Evolutionary conservation across 2,113 vertebrate species (phyloP), one percentile per base, ranked within the genome.

Genomic region (Bubalus kerabau): DNA sequence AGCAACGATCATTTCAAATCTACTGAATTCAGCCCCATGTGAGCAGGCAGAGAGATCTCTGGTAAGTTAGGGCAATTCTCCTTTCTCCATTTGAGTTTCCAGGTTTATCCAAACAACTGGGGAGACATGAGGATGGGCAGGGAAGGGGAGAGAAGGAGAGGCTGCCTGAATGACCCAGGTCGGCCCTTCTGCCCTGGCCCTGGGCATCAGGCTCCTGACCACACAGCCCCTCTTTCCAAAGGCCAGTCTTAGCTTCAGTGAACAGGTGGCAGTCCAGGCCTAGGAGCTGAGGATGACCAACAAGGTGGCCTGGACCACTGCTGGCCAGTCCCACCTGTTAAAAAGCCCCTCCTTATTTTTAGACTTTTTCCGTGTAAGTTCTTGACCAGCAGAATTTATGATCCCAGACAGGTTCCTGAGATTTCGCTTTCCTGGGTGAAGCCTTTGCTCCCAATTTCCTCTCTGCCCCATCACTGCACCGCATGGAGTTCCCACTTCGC

Each of bases 31-130:
- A 92, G 54, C 28, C 80, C 52, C 0, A 1, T 26, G 83, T 84
- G 46, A 87, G 64, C 28, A 94, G 50, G 57, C 56, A 64, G n/a
- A 59, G 5, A 10, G 60, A 40, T 43, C 92, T 95, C 76, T 74
- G 67, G 43, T 67, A 59, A 94, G n/a, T 62, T 16, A 87, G 12
- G 95, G 43, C 50, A 87, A 95, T 71, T 92, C 60, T 96, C 81
- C 30, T 85, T 76, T 93, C 78, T 59, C 52, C 56, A 91, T 71
- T 48, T 87, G 92, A 95, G 76, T 71, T 67, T 90, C 60, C 43
- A 81, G 50, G 62, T 46, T 95, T 95, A 48, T 40, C 36, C 62
- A 82, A 52, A 86, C 12, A 43, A 52, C 13, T 74, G 71, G 60
- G 57, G 71, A 28, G 7, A 28, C 10, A 0, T 1, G 10, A 81